Conservation (phyloP, 1,140 invertebrate genomes). For the Drosophila punjabiensis region DNA sequence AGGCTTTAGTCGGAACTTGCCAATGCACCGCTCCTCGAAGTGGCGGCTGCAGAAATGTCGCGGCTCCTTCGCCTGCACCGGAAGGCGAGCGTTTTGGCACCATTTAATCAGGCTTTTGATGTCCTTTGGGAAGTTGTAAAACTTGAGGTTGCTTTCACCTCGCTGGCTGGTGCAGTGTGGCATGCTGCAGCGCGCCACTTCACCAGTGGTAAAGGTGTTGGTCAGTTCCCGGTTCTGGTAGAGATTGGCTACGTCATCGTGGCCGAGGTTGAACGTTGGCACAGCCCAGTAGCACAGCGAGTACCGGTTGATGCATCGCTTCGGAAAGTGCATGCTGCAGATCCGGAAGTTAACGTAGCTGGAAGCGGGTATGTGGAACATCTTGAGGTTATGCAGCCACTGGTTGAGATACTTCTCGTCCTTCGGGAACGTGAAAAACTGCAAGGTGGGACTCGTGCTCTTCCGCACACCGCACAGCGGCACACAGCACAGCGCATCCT, state of each 20-base stretch:
- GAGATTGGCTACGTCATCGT: constrained; percentile 80
- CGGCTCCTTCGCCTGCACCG: constrained; percentile 77
- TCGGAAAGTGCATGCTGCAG: constrained; percentile 82
- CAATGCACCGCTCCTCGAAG: constrained; percentile 81
- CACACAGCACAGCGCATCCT: constrained; percentile 78
- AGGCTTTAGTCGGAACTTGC: constrained; percentile 78
- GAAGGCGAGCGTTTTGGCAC: constrained; percentile 80
- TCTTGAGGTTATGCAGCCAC: constrained; percentile 82
- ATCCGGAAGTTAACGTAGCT: constrained; percentile 73
- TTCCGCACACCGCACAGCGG: constrained; percentile 78
- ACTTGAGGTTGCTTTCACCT: constrained; percentile 80
- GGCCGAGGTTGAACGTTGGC: constrained; percentile 80
- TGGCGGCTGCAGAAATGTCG: constrained; percentile 80
- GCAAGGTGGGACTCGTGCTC: constrained; percentile 75
- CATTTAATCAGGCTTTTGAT: constrained; percentile 81
- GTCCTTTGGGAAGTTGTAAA: constrained; percentile 82
- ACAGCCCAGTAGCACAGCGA: constrained; percentile 83
- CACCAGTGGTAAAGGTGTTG: constrained; percentile 77
- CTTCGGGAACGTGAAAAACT: constrained; percentile 80
- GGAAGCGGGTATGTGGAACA: constrained; percentile 69
- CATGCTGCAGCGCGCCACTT: constrained; percentile 80
- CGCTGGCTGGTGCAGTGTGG: constrained; percentile 75
- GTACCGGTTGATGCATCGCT: constrained; percentile 81
- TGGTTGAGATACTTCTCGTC: constrained; percentile 81
- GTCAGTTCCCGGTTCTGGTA: constrained; percentile 81